A percentile compares a stretch with the other conserved stretches of the same genome.
phyloP scores from a whole-genome alignment of 2,113 vertebrate genomes.

The Neotragus moschatus region DNA sequence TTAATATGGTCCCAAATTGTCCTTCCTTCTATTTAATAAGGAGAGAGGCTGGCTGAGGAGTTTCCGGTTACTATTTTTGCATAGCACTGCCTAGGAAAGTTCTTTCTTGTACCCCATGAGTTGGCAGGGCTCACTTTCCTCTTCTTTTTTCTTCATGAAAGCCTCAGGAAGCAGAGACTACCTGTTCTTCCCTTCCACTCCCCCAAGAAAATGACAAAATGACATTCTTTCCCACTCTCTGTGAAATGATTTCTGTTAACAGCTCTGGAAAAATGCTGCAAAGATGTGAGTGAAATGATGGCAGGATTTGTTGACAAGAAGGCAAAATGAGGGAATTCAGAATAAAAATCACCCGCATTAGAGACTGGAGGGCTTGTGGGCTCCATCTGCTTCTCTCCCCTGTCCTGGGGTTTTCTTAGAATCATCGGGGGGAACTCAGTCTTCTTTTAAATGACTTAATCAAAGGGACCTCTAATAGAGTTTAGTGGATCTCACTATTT shows the following conservation, averaged over 20 bases:
- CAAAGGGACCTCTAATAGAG: neutral
- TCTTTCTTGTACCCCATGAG: neutral
- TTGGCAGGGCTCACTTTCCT: neutral
- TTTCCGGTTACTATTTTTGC: neutral
- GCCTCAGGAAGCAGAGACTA: neutral
- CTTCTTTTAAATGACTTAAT: constrained; percentile 30
- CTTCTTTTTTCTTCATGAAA: constrained; percentile 35
- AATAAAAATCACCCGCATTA: constrained; percentile 12
- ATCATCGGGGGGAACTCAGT: neutral
- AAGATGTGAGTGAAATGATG: constrained; percentile 62
- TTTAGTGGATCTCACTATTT: constrained; percentile 2
- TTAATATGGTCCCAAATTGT: neutral
- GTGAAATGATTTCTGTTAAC: constrained; percentile 67
- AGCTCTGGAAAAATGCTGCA: constrained; percentile 52
- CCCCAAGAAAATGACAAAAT: constrained; percentile 65
- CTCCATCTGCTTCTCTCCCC: neutral
- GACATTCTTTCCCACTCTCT: constrained; percentile 52
- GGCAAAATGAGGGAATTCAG: constrained; percentile 54
- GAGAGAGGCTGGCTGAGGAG: neutral
- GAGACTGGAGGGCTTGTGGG: neutral
- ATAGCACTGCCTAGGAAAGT: neutral
- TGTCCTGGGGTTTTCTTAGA: neutral
- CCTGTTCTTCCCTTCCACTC: neutral
- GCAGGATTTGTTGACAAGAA: constrained; percentile 66
- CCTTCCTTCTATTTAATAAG: neutral